Evolutionary conservation across 1,140 invertebrate species (phyloP).

Genomic region (Sycobia sp.): DNA sequence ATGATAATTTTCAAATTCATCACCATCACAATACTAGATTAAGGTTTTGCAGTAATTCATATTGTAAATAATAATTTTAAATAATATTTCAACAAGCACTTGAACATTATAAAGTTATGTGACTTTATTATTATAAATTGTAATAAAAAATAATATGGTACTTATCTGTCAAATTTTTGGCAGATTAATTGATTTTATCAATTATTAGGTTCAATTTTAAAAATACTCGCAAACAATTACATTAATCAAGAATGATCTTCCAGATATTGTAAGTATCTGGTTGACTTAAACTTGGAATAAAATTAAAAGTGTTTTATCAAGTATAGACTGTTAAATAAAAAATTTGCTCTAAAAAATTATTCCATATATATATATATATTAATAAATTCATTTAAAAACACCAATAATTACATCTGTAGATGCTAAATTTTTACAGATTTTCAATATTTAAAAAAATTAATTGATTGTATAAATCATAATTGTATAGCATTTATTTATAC

Average conservation of each 20-base stretch:
- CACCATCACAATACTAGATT: not conserved
- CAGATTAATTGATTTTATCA: not conserved
- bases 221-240: slow-evolving; percentile 4
- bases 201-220: not conserved
- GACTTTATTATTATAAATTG: not conserved
- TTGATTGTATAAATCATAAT: slow-evolving; percentile 24
- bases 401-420: not conserved
- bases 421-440: slow-evolving; percentile 4
- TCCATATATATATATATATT: slow-evolving; percentile 24
- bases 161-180: not conserved
- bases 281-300: too few relatives aligned
- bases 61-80: slow-evolving; percentile 22
- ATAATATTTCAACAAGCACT: slow-evolving; percentile 12
- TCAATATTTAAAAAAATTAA: slow-evolving; percentile 7
- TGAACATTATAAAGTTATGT: not conserved
- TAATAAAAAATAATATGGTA: not conserved
- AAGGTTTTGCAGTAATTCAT: not conserved
- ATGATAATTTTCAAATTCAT: not conserved
- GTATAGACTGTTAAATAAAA: slow-evolving; percentile 13
- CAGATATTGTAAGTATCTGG: not conserved
- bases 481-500: slow-evolving; percentile 26
- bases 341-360: slow-evolving; percentile 7
- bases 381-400: slow-evolving; percentile 20
- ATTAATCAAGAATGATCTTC: not conserved
- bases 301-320: not conserved